Base-by-base conservation (phyloP, 2,797 vertebrate species). In the Morelia viridis region DNA sequence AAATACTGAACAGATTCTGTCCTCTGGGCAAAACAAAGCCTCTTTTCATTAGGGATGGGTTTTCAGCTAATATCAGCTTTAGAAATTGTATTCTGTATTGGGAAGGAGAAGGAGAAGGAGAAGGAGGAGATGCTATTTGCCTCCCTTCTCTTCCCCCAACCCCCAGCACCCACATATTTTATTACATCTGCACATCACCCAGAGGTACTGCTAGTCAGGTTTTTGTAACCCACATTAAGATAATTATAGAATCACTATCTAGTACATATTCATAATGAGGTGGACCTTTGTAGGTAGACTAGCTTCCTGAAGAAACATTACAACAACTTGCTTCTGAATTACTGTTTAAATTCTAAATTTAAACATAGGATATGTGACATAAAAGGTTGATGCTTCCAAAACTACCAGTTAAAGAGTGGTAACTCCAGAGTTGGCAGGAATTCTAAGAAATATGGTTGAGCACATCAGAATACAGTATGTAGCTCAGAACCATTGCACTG, bases 11-110 rank as follows among this genome's bases (percentile, higher is more conserved):
- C 22, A 15, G 31, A 89, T 85, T 68, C 24, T 26, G 24, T 31
- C 46, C 90, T 91, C 56, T 68, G 17, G 57, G 19, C 83, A 50
- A 89, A 86, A 87, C 62, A 92, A 86, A 65, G 60, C 22, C 15
- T 19, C 87, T 46, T 89, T 89, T 65, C 50, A 92, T 46, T 35
- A 26, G 11, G 64, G 19, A 61, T 85, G 22, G 24, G 71, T 76
- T 41, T 57, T 60, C 53, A 85, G 62, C 35, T 57, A 85, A 57
- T 41, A 15, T 64, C 35, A 85, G 35, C 62, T 88, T 91, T 31
- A 26, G 46, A 62, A 83, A 80, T 35, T 22, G 3, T 60, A 58
- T 85, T 53, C 19, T 50, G 10, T 58, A 15, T 35, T 56, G 31
- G 26, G 31, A 12, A 6, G 76, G 19, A 26, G 76, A 28, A 10